Evolutionary conservation across 2,113 vertebrate species (phyloP), one percentile per base, ranked within the genome.

Genomic region (Mus pahari): DNA sequence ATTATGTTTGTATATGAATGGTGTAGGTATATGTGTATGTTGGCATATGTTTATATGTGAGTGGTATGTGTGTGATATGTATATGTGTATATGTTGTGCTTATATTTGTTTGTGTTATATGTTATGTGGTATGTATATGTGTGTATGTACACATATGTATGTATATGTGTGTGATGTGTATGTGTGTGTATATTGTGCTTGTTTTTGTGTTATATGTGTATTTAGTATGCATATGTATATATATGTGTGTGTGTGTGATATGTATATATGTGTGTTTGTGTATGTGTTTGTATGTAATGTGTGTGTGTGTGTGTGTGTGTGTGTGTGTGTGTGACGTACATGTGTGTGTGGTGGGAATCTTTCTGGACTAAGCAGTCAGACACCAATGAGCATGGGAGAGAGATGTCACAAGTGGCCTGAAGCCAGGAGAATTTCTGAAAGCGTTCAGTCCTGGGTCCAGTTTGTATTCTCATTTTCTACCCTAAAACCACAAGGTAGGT

Each of bases 161-260:
- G 1, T 62, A 5, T 19, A 0, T 58, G 2, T 55, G 24, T 81
- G n/a, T n/a, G n/a, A n/a, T n/a, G n/a, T n/a, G n/a, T n/a, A n/a
- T n/a, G n/a, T n/a, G n/a, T n/a, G 17, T 36, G 8, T 79, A n/a
- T n/a, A n/a, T 8, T 79, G 9, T 81, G 36, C 24, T 19, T 39
- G 10, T 81, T 1, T 79, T 22, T 39, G 13, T 17, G n/a, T n/a
- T n/a, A n/a, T n/a, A n/a, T n/a, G n/a, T n/a, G n/a, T n/a, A n/a
- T n/a, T n/a, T n/a, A n/a, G n/a, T n/a, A n/a, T n/a, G n/a, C n/a
- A 8, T 79, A 48, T 48, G 48, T 48, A 48, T 48, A 48, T 48
- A 48, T 48, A 7, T 48, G 48, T 7, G 31, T 20, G 17, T 36
- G 8, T 79, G 8, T 79, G 9, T 81, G 36, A 8, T 79, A 48